Base-by-base conservation (phyloP, 2,113 vertebrate genomes). In the Podarcis cretensis region DNA sequence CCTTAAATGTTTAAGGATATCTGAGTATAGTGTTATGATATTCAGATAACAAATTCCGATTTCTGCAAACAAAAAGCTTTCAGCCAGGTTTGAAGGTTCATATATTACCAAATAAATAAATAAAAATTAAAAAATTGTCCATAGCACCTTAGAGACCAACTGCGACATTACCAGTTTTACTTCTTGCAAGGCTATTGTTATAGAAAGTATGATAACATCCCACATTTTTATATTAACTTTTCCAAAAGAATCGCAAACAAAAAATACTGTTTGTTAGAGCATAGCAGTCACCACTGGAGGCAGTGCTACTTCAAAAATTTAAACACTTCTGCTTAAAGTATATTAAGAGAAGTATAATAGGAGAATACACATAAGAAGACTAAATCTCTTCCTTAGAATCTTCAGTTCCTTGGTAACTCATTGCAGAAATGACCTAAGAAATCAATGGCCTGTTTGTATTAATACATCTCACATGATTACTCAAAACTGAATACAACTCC, bases 401-500 rank as follows among this genome's bases (percentile, higher is more conserved):
- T 65, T 5, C 12, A 82, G 10, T 73, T 76, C 37, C 32, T 82
- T 23, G 12, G 88, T 73, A 63, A 87, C 0, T 59, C n/a, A 57
- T 59, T 77, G 89, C 0, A 57, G 63, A 84, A 90, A 30, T 69
- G 82, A 35, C 4, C 43, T 9, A 9, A 1, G 65, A 75, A 83
- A 88, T 66, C 57, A 78, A 57, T 30, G 14, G 16, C 57, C 21
- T 43, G 12, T n/a, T 20, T 40, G 27, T 68, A 57, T 79, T 6
- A 25, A 12, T 84, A 85, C 1, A 88, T 87, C 90, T 23, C 48
- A 88, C 87, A 87, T 77, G 4, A 87, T 65, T 89, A 79, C 82
- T 74, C 85, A 84, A 75, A 88, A 25, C 23, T 80, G 35, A 63
- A 79, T 78, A 90, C 5, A 92, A 87, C 27, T 75, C 76, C 91